phyloP scores from a whole-genome alignment of 2,797 vertebrate genomes.

The Pangasius mekongensis region DNA sequence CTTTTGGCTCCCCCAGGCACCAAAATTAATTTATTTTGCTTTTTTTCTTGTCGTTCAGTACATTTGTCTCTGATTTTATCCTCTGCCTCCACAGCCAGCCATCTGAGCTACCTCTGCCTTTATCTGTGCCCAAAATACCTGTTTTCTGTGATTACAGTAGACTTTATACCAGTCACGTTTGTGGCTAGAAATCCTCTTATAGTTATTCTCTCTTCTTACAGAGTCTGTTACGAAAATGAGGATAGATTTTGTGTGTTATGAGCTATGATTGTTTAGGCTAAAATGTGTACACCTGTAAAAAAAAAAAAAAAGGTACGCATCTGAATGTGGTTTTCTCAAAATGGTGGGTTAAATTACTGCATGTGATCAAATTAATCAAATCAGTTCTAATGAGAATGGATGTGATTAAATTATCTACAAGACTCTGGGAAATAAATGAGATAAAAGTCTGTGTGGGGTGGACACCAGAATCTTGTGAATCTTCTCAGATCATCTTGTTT shows the following conservation, averaged over 20 bases:
- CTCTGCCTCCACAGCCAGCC: not conserved
- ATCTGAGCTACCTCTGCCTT: not conserved
- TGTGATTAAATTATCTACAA: not conserved
- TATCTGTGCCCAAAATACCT: not conserved
- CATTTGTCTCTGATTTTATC: not conserved
- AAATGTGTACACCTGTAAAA: not conserved
- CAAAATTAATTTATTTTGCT: not conserved
- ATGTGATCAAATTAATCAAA: not conserved
- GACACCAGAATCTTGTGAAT: not conserved
- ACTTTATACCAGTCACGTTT: slow-evolving; percentile 1
- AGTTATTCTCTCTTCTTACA: not conserved
- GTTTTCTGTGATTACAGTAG: slow-evolving; percentile 24
- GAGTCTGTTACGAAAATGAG: not conserved
- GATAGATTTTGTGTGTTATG: not conserved
- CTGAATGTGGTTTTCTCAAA: not conserved
- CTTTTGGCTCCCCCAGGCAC: not conserved
- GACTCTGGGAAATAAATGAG: not conserved
- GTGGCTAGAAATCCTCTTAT: slow-evolving; percentile 3
- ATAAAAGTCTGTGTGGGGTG: not conserved
- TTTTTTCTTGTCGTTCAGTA: not conserved
- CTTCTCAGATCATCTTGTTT: slow-evolving; percentile 14
- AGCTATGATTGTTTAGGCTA: not conserved
- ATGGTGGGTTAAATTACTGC: not conserved
- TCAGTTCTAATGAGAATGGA: not conserved
- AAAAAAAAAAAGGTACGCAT: not conserved